A percentile compares a stretch with the other conserved stretches of the same genome.
Evolutionary conservation across 2,888 invertebrate genomes (phyloP).

Genomic region (Cheilosia urbana): DNA sequence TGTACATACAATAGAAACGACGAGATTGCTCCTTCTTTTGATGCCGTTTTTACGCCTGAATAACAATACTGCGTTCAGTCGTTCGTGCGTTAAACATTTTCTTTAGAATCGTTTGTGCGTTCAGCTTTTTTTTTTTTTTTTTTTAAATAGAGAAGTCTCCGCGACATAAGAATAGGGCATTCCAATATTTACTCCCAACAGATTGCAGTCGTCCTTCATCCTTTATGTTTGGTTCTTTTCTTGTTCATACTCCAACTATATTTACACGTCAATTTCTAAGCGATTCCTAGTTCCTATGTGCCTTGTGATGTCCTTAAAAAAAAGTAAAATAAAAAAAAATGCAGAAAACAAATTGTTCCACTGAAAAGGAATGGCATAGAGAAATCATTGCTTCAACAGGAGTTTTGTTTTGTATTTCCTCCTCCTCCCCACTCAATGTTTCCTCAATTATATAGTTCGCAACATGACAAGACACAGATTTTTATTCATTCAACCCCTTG

Average conservation of each 20-base stretch:
- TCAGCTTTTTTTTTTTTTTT: too few relatives aligned
- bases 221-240: neutral
- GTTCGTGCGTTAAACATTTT: too few relatives aligned
- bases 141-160: too few relatives aligned
- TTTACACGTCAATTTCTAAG: conserved; percentile 42
- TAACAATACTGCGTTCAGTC: too few relatives aligned
- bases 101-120: too few relatives aligned
- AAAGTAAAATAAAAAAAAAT: neutral
- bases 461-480: conserved; percentile 64
- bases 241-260: conserved; percentile 20
- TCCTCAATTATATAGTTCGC: conserved; percentile 50
- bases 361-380: conserved; percentile 24
- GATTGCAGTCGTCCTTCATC: neutral
- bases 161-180: neutral
- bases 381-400: conserved; percentile 58
- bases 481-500: conserved; percentile 58
- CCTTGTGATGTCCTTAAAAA: conserved; percentile 56
- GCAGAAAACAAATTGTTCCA: conserved; percentile 31
- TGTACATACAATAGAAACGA: too few relatives aligned
- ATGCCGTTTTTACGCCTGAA: too few relatives aligned
- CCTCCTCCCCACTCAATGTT: too few relatives aligned
- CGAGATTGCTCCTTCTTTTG: too few relatives aligned
- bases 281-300: conserved; percentile 31
- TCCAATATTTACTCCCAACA: neutral
- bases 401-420: conserved; percentile 1